Percentiles rank a stretch among this genome's conserved stretches.
Conservation (phyloP, 2,113 vertebrate genomes). For the Aepyceros melampus region DNA sequence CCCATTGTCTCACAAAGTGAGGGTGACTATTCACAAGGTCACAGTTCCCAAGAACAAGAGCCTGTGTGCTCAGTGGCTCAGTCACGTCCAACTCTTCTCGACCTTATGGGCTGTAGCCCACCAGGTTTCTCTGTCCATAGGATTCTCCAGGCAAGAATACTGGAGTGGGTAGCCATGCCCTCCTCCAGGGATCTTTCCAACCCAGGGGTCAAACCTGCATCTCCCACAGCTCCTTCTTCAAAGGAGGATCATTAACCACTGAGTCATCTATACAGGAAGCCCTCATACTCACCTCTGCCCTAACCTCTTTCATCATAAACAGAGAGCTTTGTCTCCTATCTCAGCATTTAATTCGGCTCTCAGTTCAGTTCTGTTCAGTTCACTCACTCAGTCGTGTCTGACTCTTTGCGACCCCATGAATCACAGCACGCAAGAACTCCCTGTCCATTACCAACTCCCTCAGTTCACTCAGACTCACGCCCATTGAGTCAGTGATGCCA, state of each 20-base stretch:
- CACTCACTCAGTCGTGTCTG: no score
- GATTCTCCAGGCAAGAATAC: neutral
- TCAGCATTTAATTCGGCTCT: neutral
- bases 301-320: neutral
- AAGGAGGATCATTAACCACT: neutral
- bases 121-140: neutral
- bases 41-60: neutral
- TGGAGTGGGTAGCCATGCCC: neutral
- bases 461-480: no score
- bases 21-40: no score
- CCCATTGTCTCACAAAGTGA: neutral
- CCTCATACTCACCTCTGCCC: neutral
- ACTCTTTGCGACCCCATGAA: no score
- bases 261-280: neutral
- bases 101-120: neutral
- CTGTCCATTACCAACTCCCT: no score
- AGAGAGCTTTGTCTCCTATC: neutral
- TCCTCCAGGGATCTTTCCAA: neutral
- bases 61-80: fast-evolving
- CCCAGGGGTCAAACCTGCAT: neutral
- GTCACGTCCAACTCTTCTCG: fast-evolving
- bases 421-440: no score
- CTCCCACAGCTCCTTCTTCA: neutral
- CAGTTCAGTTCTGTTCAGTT: no score
- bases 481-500: no score